Conservation (phyloP, 2,888 invertebrate species). For the Beris chalybata region DNA sequence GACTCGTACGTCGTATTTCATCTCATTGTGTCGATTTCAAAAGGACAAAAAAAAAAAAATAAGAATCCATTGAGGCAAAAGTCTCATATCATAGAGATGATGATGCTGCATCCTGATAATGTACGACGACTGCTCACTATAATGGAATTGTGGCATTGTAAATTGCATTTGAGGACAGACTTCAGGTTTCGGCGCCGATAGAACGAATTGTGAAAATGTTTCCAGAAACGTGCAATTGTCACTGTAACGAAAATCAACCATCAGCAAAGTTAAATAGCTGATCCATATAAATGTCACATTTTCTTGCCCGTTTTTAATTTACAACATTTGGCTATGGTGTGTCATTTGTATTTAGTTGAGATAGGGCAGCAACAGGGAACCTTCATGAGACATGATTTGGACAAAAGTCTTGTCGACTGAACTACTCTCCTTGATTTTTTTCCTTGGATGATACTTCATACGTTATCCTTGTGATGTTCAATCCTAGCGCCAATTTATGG, state of each 20-base stretch:
- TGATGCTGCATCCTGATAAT: constrained; percentile 21
- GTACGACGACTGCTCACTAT: neutral
- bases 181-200: neutral
- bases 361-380: too few species aligned
- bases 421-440: too few species aligned
- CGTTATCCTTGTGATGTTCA: too few species aligned
- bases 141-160: constrained; percentile 22
- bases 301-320: neutral
- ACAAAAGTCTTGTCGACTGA: too few species aligned
- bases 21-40: constrained; percentile 32
- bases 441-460: too few species aligned
- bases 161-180: constrained; percentile 10
- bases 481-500: too few species aligned
- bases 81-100: constrained; percentile 6
- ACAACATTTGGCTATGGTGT: too few species aligned
- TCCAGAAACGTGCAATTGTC: constrained; percentile 13
- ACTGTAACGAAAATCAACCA: constrained; percentile 7
- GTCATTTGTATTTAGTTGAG: too few species aligned
- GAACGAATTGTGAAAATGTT: constrained; percentile 8
- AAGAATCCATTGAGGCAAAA: constrained; percentile 15
- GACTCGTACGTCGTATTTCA: constrained; percentile 33
- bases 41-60: constrained; percentile 24
- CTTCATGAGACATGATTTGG: too few species aligned
- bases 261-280: constrained; percentile 16
- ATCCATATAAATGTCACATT: constrained; percentile 16